A percentile compares a stretch with the other conserved stretches of the same genome.
phyloP scores from a whole-genome alignment of 2,797 vertebrate genomes.

The Scolopax rusticola region DNA sequence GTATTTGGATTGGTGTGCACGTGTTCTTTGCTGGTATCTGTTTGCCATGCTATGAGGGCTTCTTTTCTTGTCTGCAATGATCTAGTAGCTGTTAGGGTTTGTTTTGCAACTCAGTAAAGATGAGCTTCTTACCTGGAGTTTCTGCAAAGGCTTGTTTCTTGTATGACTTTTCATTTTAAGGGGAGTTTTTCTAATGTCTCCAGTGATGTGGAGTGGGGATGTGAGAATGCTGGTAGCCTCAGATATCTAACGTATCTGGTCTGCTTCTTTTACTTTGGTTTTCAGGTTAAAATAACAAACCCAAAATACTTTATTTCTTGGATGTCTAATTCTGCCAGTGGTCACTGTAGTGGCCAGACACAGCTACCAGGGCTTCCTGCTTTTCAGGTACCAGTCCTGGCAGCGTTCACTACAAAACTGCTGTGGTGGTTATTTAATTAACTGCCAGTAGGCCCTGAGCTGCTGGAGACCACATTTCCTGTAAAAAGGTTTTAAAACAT shows the following conservation, averaged over 20 bases:
- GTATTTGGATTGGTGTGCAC: rapidly evolving
- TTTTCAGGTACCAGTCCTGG: background rate
- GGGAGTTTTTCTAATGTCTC: background rate
- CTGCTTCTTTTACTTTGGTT: background rate
- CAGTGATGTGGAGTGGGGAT: background rate
- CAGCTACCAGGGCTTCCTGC: background rate
- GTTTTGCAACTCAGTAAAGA: background rate
- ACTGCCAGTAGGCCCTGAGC: background rate
- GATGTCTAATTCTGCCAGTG: background rate
- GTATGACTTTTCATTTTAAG: background rate
- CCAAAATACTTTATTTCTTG: background rate
- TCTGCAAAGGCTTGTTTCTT: background rate
- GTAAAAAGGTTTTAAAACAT: background rate
- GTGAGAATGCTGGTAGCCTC: rapidly evolving
- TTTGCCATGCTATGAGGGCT: background rate
- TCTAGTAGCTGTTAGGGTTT: background rate
- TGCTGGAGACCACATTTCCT: background rate
- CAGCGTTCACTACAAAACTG: background rate
- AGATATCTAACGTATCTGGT: background rate
- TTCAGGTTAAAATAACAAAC: background rate
- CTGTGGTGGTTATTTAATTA: background rate
- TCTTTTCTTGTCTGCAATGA: background rate
- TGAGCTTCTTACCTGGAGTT: background rate
- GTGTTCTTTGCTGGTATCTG: background rate
- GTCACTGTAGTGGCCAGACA: background rate